Base-by-base conservation (phyloP, 2,888 invertebrate genomes). In the Temnothorax ravouxi region DNA sequence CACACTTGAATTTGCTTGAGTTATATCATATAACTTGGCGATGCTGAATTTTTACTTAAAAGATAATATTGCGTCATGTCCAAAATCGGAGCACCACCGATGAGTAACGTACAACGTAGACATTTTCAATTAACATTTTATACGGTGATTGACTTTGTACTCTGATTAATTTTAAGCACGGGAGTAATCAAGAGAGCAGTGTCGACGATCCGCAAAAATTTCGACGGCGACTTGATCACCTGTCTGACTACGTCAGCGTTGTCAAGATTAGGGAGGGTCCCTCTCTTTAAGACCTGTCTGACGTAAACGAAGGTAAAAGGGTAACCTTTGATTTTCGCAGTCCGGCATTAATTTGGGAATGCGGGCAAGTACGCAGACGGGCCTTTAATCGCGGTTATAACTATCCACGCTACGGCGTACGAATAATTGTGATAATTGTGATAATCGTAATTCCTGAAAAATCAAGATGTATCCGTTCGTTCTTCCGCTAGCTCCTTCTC, bases 321-420 rank as follows among this genome's bases (percentile, higher is more conserved):
- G 59, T 67, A 91, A 88, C 89, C 91, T 86, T 83, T 90, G 90
- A 91, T 91, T 91, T 91, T 83, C 86, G 74, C 74, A 83, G 88
- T 69, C 84, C 75, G 67, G 80, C 79, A 90, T 88, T 89, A 88
- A 82, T 86, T 87, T 47, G 29, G 77, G 89, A 89, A 91, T 91
- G 74, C 89, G 81, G 66, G 69, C 81, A 88, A 89, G 83, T 90
- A 88, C 85, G 79, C 72, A 71, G 38, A 56, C 44, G 67, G 50
- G 80, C 84, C 77, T 72, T 84, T 88, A 85, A 88, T 88, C 59
- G 34, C 9, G 56, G n/a, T 38, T 47, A 3, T 41, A 47, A 81
- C 25, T 44, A 61, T 50, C 62, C 41, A n/a, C 50, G 64, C 52
- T 18, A 38, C 25, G 44, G 4, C 52, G 9, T 34, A 50, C n/a